Conservation (phyloP, 2,888 invertebrate species). For the Trichogramma dendrolimi region DNA sequence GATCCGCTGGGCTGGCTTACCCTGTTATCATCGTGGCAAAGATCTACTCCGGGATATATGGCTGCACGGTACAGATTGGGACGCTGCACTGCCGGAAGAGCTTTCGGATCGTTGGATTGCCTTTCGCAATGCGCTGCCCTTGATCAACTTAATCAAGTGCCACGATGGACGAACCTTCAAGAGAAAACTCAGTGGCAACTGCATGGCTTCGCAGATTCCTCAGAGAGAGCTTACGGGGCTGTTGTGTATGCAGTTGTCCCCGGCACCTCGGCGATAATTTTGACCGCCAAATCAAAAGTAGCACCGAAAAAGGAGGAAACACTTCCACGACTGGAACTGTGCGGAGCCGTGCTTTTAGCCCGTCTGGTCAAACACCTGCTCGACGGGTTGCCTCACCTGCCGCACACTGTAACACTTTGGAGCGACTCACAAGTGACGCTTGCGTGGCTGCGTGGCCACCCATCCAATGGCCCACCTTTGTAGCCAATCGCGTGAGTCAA, state of each 20-base stretch:
- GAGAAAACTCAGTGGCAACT: background rate
- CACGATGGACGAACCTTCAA: background rate
- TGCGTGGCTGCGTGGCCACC: no score
- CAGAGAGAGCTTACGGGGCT: background rate
- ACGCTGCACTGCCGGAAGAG: background rate
- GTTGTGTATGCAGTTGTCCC: background rate
- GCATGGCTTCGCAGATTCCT: background rate
- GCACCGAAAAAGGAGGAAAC: no score
- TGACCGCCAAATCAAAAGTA: no score
- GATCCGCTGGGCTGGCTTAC: background rate
- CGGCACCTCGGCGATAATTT: no score
- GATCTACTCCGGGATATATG: background rate
- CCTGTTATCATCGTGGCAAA: background rate
- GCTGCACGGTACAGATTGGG: background rate
- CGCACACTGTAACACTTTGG: no score
- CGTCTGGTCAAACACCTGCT: no score
- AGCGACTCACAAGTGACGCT: no score
- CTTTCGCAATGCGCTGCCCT: background rate
- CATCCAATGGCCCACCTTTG: no score
- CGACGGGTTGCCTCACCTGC: no score
- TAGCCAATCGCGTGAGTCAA: no score
- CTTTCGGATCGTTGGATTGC: background rate
- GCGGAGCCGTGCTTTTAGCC: no score
- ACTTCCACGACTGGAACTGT: no score
- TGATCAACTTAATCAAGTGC: background rate